A percentile compares a stretch with the other conserved stretches of the same genome.
phyloP scores from a whole-genome alignment of 64 coral and sea anemone species.

The Anthopleura sola region DNA sequence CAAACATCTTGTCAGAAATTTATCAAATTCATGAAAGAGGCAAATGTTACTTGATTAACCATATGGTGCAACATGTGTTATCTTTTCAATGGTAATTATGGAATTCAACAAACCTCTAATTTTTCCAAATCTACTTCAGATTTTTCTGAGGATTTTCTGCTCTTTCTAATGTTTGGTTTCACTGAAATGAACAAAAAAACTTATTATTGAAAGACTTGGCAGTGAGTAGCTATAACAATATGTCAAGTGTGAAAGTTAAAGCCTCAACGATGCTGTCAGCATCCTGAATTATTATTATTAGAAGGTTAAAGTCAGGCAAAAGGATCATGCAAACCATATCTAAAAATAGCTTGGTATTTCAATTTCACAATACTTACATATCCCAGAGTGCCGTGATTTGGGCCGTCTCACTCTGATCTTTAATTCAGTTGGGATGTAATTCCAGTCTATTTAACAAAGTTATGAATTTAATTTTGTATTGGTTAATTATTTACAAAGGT shows the following conservation, averaged over 20 bases:
- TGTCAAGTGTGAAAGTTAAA: too few relatives aligned
- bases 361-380: constrained; percentile 17
- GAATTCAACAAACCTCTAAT: not conserved
- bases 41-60: too few relatives aligned
- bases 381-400: constrained; percentile 15
- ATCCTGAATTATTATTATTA: too few relatives aligned
- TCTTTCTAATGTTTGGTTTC: not conserved
- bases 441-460: constrained; percentile 60
- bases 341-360: too few relatives aligned
- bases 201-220: not conserved
- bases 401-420: constrained; percentile 68
- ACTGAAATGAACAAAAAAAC: not conserved
- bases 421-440: constrained; percentile 72
- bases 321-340: too few relatives aligned
- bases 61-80: too few relatives aligned
- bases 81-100: not conserved
- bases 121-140: not conserved
- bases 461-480: not conserved
- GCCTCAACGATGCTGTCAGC: too few relatives aligned
- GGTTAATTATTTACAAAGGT: not conserved
- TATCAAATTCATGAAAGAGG: too few relatives aligned
- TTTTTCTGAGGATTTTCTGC: not conserved
- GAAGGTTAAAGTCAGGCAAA: too few relatives aligned
- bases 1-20: too few relatives aligned
- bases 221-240: not conserved